Conservation (phyloP, 2,888 invertebrate species). For the Entomobrya multifasciata region DNA sequence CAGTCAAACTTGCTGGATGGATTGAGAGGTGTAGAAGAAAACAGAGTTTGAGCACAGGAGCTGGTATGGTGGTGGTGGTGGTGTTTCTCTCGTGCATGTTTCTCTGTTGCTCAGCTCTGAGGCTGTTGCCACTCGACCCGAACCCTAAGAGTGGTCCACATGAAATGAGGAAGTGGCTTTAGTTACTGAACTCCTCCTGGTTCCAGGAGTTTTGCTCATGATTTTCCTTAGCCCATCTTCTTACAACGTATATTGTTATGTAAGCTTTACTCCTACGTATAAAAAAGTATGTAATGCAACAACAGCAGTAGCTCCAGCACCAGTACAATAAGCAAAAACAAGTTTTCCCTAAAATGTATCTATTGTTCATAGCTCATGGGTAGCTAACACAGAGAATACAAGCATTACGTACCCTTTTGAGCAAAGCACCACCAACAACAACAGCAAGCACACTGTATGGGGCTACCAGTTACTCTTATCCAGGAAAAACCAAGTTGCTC, state of each 20-base stretch:
- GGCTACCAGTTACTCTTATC: constrained; percentile 38
- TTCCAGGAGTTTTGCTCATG: constrained; percentile 63
- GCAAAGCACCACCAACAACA: constrained; percentile 7
- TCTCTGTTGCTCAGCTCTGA: constrained; percentile 33
- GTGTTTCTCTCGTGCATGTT: no score
- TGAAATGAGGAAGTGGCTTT: constrained; percentile 74
- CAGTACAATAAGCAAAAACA: no score
- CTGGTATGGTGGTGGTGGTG: neutral
- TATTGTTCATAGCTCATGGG: constrained; percentile 67
- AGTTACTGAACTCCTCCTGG: constrained; percentile 74
- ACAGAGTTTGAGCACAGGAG: constrained; percentile 39
- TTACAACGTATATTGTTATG: constrained; percentile 24
- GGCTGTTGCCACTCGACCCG: constrained; percentile 69
- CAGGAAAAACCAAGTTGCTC: constrained; percentile 33
- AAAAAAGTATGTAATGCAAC: constrained; percentile 8
- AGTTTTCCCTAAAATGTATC: constrained; percentile 48
- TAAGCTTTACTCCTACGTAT: neutral
- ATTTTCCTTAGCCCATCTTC: constrained; percentile 28
- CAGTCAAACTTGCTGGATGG: neutral
- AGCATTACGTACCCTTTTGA: neutral
- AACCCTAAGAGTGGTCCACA: constrained; percentile 75
- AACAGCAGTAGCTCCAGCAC: neutral
- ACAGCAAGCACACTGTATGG: neutral
- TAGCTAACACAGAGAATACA: constrained; percentile 27
- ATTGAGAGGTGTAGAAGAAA: neutral